Base-by-base conservation (phyloP, 2,888 invertebrate genomes). In the Oxystoma pomonae region DNA sequence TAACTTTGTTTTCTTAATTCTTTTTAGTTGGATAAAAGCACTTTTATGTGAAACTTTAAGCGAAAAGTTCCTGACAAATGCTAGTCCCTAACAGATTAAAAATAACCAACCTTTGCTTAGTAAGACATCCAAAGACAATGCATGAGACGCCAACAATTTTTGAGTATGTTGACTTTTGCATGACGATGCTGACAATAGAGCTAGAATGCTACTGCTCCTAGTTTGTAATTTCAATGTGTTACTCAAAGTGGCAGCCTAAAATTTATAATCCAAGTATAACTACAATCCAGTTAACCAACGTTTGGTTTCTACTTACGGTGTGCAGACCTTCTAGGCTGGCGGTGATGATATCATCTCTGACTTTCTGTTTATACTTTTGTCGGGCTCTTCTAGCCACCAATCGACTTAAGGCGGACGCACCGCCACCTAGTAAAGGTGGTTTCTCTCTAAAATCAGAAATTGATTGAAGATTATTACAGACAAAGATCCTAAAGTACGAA, bases 61-160 rank as follows among this genome's bases (percentile, higher is more conserved):
- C n/a, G n/a, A n/a, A n/a, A n/a, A n/a, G n/a, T n/a, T n/a, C n/a
- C n/a, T n/a, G n/a, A n/a, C n/a, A n/a, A n/a, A n/a, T n/a, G n/a
- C n/a, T n/a, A n/a, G n/a, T n/a, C n/a, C n/a, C n/a, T n/a, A n/a
- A n/a, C n/a, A n/a, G n/a, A n/a, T n/a, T n/a, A n/a, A n/a, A n/a
- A 12, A 60, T 50, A 9, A 62, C 21, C 62, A 68, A 77, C 78
- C 80, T 72, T 76, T 76, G 59, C 81, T 85, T 63, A 98, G 85
- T 20, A 98, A 85, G 17, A 97, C 92, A 77, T 98, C 96, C 82
- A 98, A 87, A 52, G 95, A 96, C 67, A 97, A 82, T 0, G 95
- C 94, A 75, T 97, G 96, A 0, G 95, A 92, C 22, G 94, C 90
- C 55, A 94, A 86, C 66, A 95, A 86, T 72, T 91, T 88, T 0